Conservation (phyloP, 1,140 invertebrate species). For the Bilobella aurantiaca region DNA sequence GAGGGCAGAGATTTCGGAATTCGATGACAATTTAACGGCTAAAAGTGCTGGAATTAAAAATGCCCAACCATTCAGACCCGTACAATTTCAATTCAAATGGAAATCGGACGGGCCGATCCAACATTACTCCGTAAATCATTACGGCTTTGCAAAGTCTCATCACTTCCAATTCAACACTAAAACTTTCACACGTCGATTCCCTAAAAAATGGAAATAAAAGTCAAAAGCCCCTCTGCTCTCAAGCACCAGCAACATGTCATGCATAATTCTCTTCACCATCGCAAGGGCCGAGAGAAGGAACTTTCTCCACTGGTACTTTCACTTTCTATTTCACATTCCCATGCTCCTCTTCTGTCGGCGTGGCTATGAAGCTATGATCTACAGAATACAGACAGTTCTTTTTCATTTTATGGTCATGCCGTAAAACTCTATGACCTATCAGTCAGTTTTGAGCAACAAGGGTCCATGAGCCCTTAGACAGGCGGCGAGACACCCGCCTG, state of each 20-base stretch:
- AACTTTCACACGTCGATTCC: conserved; percentile 5
- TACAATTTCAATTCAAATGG: no score
- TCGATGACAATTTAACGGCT: no score
- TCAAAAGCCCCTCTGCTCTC: not conserved
- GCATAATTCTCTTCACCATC: not conserved
- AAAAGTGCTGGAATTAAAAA: no score
- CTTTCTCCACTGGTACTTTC: not conserved
- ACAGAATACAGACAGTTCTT: not conserved
- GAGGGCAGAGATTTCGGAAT: no score
- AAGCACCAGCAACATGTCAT: conserved; percentile 6
- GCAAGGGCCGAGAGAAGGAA: not conserved
- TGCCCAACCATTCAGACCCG: no score
- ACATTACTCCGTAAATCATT: not conserved
- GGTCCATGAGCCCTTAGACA: no score
- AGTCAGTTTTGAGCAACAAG: no score
- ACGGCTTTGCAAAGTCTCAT: not conserved
- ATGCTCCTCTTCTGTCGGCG: not conserved
- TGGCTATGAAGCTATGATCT: not conserved
- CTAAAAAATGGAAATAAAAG: not conserved
- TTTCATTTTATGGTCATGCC: not conserved
- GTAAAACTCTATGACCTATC: conserved; percentile 1
- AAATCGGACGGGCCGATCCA: no score
- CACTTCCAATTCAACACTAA: not conserved
- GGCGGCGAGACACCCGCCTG: no score
- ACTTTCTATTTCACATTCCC: not conserved